Evolutionary conservation across 2,797 vertebrate species (phyloP).

Genomic region (Clamator glandarius): DNA sequence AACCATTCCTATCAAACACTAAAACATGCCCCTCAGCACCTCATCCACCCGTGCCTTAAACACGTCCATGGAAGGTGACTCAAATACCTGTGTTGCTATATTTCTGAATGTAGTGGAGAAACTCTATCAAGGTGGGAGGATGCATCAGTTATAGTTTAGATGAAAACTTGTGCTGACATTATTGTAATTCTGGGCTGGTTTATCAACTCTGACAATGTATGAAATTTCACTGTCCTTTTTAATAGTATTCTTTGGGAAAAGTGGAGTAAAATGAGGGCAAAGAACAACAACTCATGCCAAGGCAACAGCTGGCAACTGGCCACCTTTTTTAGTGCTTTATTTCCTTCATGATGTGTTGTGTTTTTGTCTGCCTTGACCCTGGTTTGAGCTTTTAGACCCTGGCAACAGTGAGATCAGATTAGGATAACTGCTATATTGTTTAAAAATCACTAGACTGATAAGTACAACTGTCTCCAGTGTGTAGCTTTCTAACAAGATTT

Average conservation of each 20-base stretch:
- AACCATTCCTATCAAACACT: too few species aligned
- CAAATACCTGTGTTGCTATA: accelerated
- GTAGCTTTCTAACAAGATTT: background rate
- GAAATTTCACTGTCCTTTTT: background rate
- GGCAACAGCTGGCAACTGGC: background rate
- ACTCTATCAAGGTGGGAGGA: background rate
- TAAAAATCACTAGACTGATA: background rate
- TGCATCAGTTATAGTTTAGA: background rate
- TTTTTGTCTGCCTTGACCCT: slow-evolving; percentile 25
- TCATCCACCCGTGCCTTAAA: too few species aligned
- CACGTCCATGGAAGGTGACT: too few species aligned
- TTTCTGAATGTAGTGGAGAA: background rate
- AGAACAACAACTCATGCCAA: slow-evolving; percentile 20
- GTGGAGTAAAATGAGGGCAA: background rate
- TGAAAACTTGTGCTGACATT: background rate
- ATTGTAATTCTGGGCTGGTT: background rate
- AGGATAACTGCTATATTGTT: background rate
- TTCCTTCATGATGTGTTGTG: slow-evolving; percentile 32
- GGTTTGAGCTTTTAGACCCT: background rate
- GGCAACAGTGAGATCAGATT: slow-evolving; percentile 35
- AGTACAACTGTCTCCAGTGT: background rate
- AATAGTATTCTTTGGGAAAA: background rate
- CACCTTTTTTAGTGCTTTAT: background rate
- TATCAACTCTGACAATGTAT: background rate
- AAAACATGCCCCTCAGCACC: too few species aligned